Base-by-base conservation (phyloP, 2,113 vertebrate genomes). In the Lepisosteus osseus region DNA sequence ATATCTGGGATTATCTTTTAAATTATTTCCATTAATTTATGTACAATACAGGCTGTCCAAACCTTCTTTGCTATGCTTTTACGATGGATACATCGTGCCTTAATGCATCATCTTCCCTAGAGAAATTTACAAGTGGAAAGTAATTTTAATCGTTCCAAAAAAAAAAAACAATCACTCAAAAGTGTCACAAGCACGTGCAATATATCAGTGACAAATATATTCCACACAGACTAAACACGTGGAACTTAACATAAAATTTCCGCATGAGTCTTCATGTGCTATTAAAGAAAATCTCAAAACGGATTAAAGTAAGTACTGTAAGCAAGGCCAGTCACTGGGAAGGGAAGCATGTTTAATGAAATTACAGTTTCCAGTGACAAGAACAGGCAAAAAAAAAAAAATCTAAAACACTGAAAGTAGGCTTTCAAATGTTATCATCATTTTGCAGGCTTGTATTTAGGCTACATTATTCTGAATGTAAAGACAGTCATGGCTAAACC, bases 331-430 rank as follows among this genome's bases (percentile, higher is more conserved):
- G 13, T n/a, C 12, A 59, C n/a, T 59, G 8, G 64, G 75, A 72
- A 75, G 62, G 54, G 57, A 73, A 69, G 8, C 17, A 12, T 55
- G 44, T n/a, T 11, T n/a, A 72, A 75, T 75, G 13, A 75, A 84
- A 77, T 78, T 78, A 75, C 76, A 71, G 74, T 67, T 83, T 72
- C 67, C 70, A 11, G 67, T 74, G 79, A 77, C 72, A 55, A 59
- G 42, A 17, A 62, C 63, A 70, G 70, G 79, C 47, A 6, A 9
- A 9, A 51, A 9, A 43, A 61, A 40, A 2, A 13, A 57, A 55
- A 57, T 15, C 47, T 65, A 41, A 61, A 15, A 72, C 47, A 5
- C 56, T 15, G 45, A 13, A 63, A 51, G 44, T 17, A 61, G 15
- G n/a, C 67, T 69, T 63, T 7, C 47, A 55, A 54, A 68, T 44